Evolutionary conservation across 2,797 vertebrate genomes (phyloP), one percentile per base, ranked within the genome.

Genomic region (Anguilla anguilla): DNA sequence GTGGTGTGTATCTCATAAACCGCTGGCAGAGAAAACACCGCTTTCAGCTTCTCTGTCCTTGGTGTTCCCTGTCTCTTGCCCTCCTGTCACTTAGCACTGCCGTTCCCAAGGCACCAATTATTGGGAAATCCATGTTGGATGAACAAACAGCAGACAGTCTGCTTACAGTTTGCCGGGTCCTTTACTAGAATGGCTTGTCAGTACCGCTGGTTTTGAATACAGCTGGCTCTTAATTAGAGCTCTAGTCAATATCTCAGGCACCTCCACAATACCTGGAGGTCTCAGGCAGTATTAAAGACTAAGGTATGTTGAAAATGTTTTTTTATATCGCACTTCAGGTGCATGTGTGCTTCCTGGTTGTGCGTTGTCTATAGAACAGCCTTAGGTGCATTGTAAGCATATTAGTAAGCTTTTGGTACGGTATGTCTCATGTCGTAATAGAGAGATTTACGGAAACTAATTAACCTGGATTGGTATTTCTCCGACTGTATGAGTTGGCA

Each of bases 81-180:
- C 39, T 57, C 53, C 69, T 51, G 64, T 74, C 22, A n/a, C 49
- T 57, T 84, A 72, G 57, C 25, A 39, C 31, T 46, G 19, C 19
- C 31, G 53, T 77, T 88, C 72, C 72, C 84, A 64, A 49, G 59
- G 13, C 84, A 55, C 79, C 85, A 88, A 85, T 88, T 82, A 85
- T 67, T 53, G 4, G 2, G 43, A 64, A 85, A 49, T 17, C 43
- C 15, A 53, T 25, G 57, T 35, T 81, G 85, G 61, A 64, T 28
- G 35, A 28, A 72, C 13, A 81, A 39, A 7, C 61, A 43, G 43
- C 84, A 69, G 61, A 51, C 13, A 49, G 59, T 39, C 74, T 72
- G 35, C 39, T 51, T 83, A 82, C 51, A 72, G 2, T n/a, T 0
- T 35, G 46, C 7, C 6, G 7, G 0, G n/a, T n/a, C 28, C n/a